phyloP scores from a whole-genome alignment of 2,113 vertebrate species.

The Scopus umbretta region DNA sequence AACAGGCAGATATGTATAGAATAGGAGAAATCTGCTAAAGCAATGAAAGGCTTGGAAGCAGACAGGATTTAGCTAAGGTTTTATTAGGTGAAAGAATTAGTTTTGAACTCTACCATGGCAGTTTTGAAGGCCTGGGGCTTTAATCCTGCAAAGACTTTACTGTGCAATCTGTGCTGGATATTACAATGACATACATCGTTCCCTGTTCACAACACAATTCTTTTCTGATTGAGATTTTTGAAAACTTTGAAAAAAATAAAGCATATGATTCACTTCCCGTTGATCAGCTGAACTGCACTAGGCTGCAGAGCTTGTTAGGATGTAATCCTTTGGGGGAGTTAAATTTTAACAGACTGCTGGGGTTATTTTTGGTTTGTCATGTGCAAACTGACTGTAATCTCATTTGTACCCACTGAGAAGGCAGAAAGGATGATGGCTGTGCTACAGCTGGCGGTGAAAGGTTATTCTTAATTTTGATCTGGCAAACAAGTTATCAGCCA shows the following conservation, averaged over 20 bases:
- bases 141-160: neutral
- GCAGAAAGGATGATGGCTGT: conserved; percentile 7
- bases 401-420: conserved; percentile 10
- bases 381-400: conserved; percentile 27
- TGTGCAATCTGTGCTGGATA: neutral
- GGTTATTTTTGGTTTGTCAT: conserved; percentile 47
- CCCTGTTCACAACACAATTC: neutral
- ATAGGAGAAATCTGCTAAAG: neutral
- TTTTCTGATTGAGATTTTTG: neutral
- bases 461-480: conserved; percentile 49
- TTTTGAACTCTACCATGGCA: neutral
- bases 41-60: neutral
- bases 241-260: neutral
- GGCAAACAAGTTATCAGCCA: conserved; percentile 1
- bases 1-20: neutral
- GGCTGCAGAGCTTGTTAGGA: neutral
- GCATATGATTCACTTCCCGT: conserved; percentile 41
- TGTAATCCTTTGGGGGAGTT: conserved; percentile 29
- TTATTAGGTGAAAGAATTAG: neutral
- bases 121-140: neutral
- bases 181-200: neutral
- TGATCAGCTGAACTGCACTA: conserved; percentile 41
- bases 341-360: conserved; percentile 46
- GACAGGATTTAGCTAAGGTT: neutral
- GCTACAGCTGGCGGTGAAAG: conserved; percentile 30